Base-by-base conservation (phyloP, 2,888 invertebrate species). In the Tetheella fluctuosa region DNA sequence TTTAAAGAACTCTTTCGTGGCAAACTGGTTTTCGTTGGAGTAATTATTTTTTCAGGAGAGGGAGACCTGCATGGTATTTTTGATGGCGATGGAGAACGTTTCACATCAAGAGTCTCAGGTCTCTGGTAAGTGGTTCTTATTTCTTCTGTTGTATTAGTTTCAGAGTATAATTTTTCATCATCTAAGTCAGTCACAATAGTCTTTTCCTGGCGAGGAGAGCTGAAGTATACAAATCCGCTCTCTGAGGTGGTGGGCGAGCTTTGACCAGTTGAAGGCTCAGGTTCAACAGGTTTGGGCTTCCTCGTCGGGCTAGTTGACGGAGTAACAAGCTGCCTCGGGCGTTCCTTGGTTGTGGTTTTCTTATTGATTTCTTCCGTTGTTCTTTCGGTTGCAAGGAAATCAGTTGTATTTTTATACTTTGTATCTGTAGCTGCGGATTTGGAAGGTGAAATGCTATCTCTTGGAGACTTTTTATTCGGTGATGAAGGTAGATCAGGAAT, bases 221-320 rank as follows among this genome's bases (percentile, higher is more conserved):
- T 80, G 63, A 86, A 91, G 65, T 93, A 92, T 34, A 91, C 79
- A 71, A 95, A 94, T 54, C 94, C 94, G 77, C 94, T 94, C 0
- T 93, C 94, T 25, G 91, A 92, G 59, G 93, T 93, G 52, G 94
- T 94, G 1, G 94, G 94, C 56, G 94, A 94, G 63, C 90, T 91
- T 76, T 93, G 90, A 37, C 88, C 91, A 34, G 90, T 91, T 1
- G 91, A 91, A 17, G 88, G 84, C 63, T 84, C 86, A 28, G 80
- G 81, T 61, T 91, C 90, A 37, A 69, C 68, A 13, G 65, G 62
- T 70, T 88, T 90, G 28, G 86, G 84, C 70, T 86, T 88, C 57
- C 93, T 84, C 3, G 93, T 91, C 3, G 94, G 94, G 66, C 94
- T 94, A 3, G 90, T 86, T 23, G 93, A 90, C n/a, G 94, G 94